A percentile compares a stretch with the other conserved stretches of the same genome.
Evolutionary conservation across 2,797 vertebrate genomes (phyloP).

Genomic region (Xenopus petersii): DNA sequence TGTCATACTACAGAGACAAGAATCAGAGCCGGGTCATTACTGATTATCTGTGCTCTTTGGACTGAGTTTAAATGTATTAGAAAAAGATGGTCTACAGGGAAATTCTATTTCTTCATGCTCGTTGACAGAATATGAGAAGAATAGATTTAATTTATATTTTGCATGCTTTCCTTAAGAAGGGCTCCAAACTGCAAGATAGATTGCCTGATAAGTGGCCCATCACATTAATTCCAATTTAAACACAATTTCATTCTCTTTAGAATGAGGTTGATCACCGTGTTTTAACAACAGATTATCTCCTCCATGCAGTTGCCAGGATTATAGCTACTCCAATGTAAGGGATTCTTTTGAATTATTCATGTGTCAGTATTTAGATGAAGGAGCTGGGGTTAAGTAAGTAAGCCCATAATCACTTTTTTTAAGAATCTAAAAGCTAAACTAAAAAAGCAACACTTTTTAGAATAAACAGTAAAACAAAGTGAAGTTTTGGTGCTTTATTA

Average conservation of each 20-base stretch:
- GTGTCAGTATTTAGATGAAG: conserved; percentile 33
- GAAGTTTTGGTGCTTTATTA: too few relatives aligned
- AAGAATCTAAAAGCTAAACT: not conserved
- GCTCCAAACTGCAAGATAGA: conserved; percentile 54
- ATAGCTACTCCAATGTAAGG: conserved; percentile 21
- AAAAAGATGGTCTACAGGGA: conserved; percentile 53
- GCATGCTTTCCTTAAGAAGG: conserved; percentile 54
- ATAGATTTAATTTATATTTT: conserved; percentile 51
- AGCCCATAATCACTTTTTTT: conserved; percentile 3
- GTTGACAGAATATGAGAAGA: conserved; percentile 42
- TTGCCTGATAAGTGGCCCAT: conserved; percentile 58
- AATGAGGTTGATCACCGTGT: conserved; percentile 63
- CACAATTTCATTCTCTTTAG: conserved; percentile 62
- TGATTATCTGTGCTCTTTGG: conserved; percentile 63
- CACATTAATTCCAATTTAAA: conserved; percentile 68
- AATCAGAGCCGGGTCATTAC: conserved; percentile 36
- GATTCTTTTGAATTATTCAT: conserved; percentile 31
- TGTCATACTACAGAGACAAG: conserved; percentile 43
- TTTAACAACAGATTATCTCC: conserved; percentile 68
- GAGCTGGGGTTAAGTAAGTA: conserved; percentile 16
- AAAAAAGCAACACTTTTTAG: too few relatives aligned
- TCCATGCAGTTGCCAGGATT: conserved; percentile 55
- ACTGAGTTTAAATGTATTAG: conserved; percentile 62
- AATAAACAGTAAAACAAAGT: too few relatives aligned
- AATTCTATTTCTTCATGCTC: conserved; percentile 44